Conservation (phyloP, 2,113 vertebrate genomes). For the Anthoscopus minutus region DNA sequence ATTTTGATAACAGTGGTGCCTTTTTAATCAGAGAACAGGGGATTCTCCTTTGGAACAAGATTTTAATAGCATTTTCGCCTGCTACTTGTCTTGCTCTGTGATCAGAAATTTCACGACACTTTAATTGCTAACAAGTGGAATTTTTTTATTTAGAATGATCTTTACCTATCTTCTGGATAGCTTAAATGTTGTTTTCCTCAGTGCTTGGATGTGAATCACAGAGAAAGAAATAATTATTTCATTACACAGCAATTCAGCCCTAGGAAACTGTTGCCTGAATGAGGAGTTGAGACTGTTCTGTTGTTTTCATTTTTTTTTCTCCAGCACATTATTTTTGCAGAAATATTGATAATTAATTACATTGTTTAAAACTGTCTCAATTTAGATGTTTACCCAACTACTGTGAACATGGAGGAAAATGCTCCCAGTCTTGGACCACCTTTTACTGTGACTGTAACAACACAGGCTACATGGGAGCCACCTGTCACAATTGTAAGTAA, state of each 20-base stretch:
- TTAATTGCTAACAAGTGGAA: neutral
- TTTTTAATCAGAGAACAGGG: neutral
- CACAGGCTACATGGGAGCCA: constrained; percentile 83
- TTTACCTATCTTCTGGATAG: neutral
- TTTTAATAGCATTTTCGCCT: neutral
- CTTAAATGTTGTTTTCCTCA: neutral
- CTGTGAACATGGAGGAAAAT: constrained; percentile 90
- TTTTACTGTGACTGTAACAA: constrained; percentile 89
- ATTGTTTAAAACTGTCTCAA: neutral
- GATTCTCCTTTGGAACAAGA: neutral
- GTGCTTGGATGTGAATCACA: neutral
- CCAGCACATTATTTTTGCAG: neutral
- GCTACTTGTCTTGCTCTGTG: neutral
- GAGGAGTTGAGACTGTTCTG: neutral
- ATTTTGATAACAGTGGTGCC: neutral
- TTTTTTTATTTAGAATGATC: neutral
- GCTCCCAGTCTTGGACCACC: constrained; percentile 87
- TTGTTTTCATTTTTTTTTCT: neutral
- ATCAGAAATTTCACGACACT: neutral
- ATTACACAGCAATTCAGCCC: neutral
- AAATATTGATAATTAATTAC: neutral
- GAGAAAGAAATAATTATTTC: neutral
- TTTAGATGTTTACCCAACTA: constrained; percentile 91
- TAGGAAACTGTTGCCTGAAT: neutral
- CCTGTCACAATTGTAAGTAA: constrained; percentile 93